Evolutionary conservation across 2,888 invertebrate species (phyloP).

Genomic region (Lissocephala sabroskyi): DNA sequence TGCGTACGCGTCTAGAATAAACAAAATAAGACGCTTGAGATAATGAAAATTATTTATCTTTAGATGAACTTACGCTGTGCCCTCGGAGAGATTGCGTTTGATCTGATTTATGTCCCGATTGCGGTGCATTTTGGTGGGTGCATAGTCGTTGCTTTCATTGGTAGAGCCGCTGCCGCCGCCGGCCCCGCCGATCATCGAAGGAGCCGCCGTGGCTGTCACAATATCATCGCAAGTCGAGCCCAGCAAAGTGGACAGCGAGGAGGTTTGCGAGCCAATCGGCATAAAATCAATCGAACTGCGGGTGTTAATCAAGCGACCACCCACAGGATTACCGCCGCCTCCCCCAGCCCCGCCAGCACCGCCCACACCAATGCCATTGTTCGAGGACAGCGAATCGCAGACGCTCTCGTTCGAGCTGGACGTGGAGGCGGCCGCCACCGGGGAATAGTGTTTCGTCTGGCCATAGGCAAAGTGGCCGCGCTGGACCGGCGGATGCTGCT

Average conservation of each 20-base stretch:
- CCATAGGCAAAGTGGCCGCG: slow-evolving; percentile 65
- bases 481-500: slow-evolving; percentile 62
- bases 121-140: slow-evolving; percentile 76
- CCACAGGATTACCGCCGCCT: slow-evolving; percentile 52
- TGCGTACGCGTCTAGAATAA: slow-evolving; percentile 84
- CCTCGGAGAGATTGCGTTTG: slow-evolving; percentile 69
- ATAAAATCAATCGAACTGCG: slow-evolving; percentile 67
- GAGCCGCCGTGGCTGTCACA: slow-evolving; percentile 61
- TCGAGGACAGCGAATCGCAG: slow-evolving; percentile 79
- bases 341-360: slow-evolving; percentile 60
- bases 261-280: slow-evolving; percentile 62
- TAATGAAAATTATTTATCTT: neutral
- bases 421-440: slow-evolving; percentile 74
- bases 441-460: slow-evolving; percentile 67
- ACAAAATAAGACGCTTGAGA: neutral
- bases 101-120: slow-evolving; percentile 73
- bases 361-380: slow-evolving; percentile 73
- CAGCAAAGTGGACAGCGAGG: slow-evolving; percentile 64
- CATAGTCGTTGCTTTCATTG: slow-evolving; percentile 57
- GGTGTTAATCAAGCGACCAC: slow-evolving; percentile 41
- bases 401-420: slow-evolving; percentile 92
- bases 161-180: slow-evolving; percentile 45
- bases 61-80: slow-evolving; percentile 69
- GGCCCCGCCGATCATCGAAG: slow-evolving; percentile 58
- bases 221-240: slow-evolving; percentile 68